phyloP scores from a whole-genome alignment of 2,113 vertebrate genomes.

The Danionella cerebrum region DNA sequence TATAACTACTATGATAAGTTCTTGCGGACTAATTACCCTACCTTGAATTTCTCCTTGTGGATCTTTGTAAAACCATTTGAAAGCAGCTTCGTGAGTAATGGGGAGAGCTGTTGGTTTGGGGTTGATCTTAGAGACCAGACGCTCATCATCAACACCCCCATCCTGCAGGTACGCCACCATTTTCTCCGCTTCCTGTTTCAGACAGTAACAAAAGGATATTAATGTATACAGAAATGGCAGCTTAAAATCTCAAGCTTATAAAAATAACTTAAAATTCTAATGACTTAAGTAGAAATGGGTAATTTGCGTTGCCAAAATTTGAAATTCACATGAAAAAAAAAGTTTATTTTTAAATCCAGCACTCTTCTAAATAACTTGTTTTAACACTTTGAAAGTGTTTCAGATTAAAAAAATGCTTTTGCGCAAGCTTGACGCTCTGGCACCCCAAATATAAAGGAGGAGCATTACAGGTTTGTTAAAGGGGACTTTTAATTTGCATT shows the following conservation, averaged over 20 bases:
- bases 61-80: conserved; percentile 99
- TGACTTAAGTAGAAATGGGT: too few species aligned
- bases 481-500: too few species aligned
- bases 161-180: conserved; percentile 98
- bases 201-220: not conserved
- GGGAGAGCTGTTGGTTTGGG: conserved; percentile 78
- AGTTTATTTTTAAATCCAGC: too few species aligned
- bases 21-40: conserved; percentile 43
- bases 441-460: too few species aligned
- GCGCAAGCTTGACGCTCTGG: too few species aligned
- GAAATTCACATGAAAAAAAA: too few species aligned
- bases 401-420: too few species aligned
- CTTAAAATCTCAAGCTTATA: not conserved
- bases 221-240: not conserved
- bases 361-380: too few species aligned
- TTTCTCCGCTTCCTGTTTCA: conserved; percentile 89
- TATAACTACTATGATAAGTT: not conserved
- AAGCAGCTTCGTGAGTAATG: conserved; percentile 82
- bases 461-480: too few species aligned
- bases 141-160: conserved; percentile 83
- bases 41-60: conserved; percentile 98
- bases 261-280: too few species aligned
- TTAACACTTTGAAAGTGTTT: too few species aligned
- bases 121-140: conserved; percentile 76
- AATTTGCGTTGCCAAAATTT: too few species aligned